Percentiles rank a stretch among this genome's conserved stretches.
Conservation (phyloP, 2,797 vertebrate genomes). For the Neopelma chrysocephalum region DNA sequence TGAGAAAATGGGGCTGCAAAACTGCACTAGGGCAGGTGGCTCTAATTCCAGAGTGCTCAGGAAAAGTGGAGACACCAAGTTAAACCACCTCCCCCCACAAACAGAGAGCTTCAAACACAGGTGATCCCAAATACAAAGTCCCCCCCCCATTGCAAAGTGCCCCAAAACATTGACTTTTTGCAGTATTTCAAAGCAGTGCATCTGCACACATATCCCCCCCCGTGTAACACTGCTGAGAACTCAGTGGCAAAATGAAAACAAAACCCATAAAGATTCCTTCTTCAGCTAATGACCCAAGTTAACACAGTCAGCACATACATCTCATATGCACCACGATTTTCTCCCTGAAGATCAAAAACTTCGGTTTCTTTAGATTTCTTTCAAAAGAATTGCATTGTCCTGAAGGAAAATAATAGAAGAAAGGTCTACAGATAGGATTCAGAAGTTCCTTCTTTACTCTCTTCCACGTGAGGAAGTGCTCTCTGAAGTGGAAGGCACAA, state of each 20-base stretch:
- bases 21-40: background rate
- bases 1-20: accelerated
- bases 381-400: background rate
- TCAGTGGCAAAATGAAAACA: background rate
- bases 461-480: background rate
- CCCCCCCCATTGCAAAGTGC: background rate
- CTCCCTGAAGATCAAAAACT: background rate
- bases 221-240: background rate
- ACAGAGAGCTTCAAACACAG: background rate
- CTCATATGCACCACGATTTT: background rate
- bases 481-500: background rate
- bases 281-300: background rate
- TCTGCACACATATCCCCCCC: background rate
- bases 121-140: too few species aligned
- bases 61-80: background rate
- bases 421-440: background rate
- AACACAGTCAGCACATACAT: background rate
- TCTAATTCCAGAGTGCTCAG: background rate
- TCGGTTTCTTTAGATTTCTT: background rate
- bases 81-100: background rate
- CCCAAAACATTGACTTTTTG: too few species aligned
- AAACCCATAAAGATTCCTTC: background rate
- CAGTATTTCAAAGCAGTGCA: background rate
- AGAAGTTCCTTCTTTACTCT: background rate
- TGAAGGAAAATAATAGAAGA: conserved; percentile 6